These are phyloP conservation scores for Arrhopalites spinosus DNA, from an alignment of 2,888 invertebrate species.

Conservation along the genomic window DNA sequence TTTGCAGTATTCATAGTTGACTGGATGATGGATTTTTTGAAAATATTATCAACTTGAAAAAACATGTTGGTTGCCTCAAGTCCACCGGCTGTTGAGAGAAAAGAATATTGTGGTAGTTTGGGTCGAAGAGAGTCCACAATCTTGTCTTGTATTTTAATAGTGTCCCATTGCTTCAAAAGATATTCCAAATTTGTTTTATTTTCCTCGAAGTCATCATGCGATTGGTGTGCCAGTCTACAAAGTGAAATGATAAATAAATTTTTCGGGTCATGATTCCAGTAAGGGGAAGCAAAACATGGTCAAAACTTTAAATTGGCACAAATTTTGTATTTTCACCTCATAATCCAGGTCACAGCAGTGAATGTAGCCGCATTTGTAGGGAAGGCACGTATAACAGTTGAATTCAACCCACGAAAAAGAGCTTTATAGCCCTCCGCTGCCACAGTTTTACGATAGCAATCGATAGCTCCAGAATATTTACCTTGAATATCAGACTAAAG, in stretches of 20 bases:
- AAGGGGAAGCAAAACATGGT: no score
- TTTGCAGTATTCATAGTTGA: not conserved
- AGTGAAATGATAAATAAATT: not conserved
- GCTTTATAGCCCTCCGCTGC: slow-evolving; percentile 71
- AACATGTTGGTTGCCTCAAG: not conserved
- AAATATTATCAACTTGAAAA: slow-evolving; percentile 5
- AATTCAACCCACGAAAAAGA: slow-evolving; percentile 75
- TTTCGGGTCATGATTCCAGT: no score
- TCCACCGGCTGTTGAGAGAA: not conserved
- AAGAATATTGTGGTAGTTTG: slow-evolving; percentile 43
- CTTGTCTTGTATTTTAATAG: slow-evolving; percentile 38
- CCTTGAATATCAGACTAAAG: slow-evolving; percentile 68
- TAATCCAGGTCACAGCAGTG: slow-evolving; percentile 80
- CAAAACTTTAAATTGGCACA: no score
- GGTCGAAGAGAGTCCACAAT: slow-evolving; percentile 42
- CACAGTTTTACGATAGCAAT: slow-evolving; percentile 76
- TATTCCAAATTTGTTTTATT: slow-evolving; percentile 42
- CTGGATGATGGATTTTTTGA: not conserved
- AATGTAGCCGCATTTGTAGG: slow-evolving; percentile 93
- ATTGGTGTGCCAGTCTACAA: slow-evolving; percentile 42
- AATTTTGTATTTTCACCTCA: slow-evolving; percentile 65
- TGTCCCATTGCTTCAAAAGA: slow-evolving; percentile 34
- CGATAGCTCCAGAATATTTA: slow-evolving; percentile 71
- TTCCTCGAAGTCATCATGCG: slow-evolving; percentile 32
- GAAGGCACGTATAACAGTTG: slow-evolving; percentile 84